A percentile compares a stretch with the other conserved stretches of the same genome.
Conservation (phyloP, 2,113 vertebrate species). For the Phoenicopterus ruber region DNA sequence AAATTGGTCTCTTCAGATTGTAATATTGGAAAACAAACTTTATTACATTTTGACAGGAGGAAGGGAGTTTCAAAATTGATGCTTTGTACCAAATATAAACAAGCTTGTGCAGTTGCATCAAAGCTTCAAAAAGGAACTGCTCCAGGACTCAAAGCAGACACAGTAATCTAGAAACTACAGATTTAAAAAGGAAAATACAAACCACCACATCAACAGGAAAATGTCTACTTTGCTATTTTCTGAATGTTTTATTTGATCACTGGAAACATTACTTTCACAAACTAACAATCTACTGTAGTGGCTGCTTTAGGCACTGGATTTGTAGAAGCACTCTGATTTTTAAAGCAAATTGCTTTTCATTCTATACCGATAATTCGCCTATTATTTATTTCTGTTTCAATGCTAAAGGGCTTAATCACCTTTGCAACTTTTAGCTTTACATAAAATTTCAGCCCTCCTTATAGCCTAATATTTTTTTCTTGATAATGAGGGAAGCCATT, state of each 20-base stretch:
- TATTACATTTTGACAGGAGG: constrained; percentile 24
- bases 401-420: constrained; percentile 6
- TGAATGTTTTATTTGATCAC: constrained; percentile 36
- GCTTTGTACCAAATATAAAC: constrained; percentile 30
- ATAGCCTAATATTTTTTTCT: neutral
- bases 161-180: constrained; percentile 49
- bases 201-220: constrained; percentile 55
- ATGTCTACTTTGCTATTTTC: constrained; percentile 39
- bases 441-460: constrained; percentile 6
- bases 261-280: constrained; percentile 57
- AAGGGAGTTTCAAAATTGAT: constrained; percentile 33
- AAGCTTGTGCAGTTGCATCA: constrained; percentile 16
- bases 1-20: constrained; percentile 45
- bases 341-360: constrained; percentile 55
- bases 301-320: constrained; percentile 65
- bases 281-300: constrained; percentile 43
- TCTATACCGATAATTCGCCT: neutral
- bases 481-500: neutral
- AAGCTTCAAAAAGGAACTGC: constrained; percentile 32
- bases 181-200: constrained; percentile 48
- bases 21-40: constrained; percentile 23
- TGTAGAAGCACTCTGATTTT: constrained; percentile 60
- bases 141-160: constrained; percentile 64
- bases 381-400: neutral
- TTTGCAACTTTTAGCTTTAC: constrained; percentile 2